phyloP scores from a whole-genome alignment of 2,113 vertebrate genomes.

The Myrmecobius fasciatus region DNA sequence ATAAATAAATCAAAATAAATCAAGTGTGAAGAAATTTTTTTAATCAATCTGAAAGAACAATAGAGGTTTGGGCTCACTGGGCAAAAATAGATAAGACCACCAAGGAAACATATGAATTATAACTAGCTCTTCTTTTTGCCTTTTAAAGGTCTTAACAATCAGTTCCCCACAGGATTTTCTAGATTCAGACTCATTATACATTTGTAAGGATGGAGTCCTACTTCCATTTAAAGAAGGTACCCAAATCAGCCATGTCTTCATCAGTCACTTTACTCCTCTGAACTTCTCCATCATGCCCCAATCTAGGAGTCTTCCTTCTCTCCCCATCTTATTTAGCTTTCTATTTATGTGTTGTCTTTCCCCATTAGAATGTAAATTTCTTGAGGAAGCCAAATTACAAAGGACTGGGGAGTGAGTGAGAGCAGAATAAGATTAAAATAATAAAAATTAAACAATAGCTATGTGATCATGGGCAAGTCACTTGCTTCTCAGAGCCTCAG shows the following conservation, averaged over 20 bases:
- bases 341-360: neutral
- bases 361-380: neutral
- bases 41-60: neutral
- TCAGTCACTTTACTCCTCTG: neutral
- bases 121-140: neutral
- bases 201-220: neutral
- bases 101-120: neutral
- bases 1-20: neutral
- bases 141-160: neutral
- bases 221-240: neutral
- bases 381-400: neutral
- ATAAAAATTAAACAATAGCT: neutral
- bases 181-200: neutral
- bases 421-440: neutral
- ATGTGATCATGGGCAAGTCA: neutral
- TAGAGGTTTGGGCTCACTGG: neutral
- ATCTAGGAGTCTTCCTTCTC: neutral
- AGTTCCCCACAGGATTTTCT: neutral
- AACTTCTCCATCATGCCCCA: neutral
- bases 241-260: neutral
- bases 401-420: neutral
- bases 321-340: neutral
- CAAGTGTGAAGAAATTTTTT: neutral
- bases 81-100: neutral
- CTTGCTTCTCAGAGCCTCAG: neutral